These are phyloP conservation scores for Agriopis marginaria DNA, from an alignment of 2,888 invertebrate species.

Conservation along the genomic window DNA sequence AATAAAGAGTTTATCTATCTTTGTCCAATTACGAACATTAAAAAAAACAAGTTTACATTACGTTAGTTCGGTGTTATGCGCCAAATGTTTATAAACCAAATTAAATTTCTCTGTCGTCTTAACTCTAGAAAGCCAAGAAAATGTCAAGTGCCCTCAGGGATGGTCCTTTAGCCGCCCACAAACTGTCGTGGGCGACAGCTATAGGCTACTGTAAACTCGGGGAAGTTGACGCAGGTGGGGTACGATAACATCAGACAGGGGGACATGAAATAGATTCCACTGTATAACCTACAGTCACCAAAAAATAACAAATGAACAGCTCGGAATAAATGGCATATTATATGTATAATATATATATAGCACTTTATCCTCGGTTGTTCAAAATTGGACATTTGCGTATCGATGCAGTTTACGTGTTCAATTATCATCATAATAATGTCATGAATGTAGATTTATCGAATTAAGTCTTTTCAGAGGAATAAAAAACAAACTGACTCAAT, in stretches of 20 bases:
- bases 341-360: no score
- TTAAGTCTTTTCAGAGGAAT: no score
- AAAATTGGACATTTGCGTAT: not conserved
- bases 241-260: constrained; percentile 3
- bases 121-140: constrained; percentile 30
- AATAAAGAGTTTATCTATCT: no score
- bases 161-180: constrained; percentile 37
- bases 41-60: not conserved
- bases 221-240: constrained; percentile 22
- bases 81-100: constrained; percentile 18
- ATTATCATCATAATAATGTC: not conserved
- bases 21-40: no score
- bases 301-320: not conserved
- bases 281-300: not conserved
- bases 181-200: constrained; percentile 32
- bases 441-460: not conserved
- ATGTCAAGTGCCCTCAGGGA: constrained; percentile 42
- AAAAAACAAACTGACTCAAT: no score
- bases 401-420: not conserved
- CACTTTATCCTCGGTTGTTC: not conserved
- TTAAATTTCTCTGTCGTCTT: constrained; percentile 38
- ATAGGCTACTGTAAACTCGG: constrained; percentile 14
- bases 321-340: not conserved
- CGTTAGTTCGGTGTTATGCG: not conserved
- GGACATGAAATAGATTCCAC: constrained; percentile 4